phyloP scores from a whole-genome alignment of 2,113 vertebrate genomes.

The Chionodraco myersi region DNA sequence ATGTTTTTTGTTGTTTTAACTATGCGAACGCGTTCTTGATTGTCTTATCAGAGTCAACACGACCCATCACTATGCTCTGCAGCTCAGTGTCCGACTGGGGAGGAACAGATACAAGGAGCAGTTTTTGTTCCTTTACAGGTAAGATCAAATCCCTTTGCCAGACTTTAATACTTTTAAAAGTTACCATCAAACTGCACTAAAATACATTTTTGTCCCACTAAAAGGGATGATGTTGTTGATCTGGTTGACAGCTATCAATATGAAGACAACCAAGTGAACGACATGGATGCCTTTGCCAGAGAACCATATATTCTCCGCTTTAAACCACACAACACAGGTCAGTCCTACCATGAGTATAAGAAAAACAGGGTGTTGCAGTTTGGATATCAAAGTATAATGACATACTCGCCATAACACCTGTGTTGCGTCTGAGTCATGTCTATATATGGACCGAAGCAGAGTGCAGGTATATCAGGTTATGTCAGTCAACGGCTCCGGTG shows the following conservation, averaged over 20 bases:
- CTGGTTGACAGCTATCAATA: constrained; percentile 71
- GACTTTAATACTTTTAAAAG: background rate
- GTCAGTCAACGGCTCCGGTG: background rate
- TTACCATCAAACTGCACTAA: background rate
- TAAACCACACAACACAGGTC: constrained; percentile 65
- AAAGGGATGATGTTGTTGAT: constrained; percentile 66
- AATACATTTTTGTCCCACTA: background rate
- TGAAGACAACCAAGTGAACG: constrained; percentile 71
- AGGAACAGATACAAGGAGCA: constrained; percentile 79
- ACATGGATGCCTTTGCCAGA: constrained; percentile 73
- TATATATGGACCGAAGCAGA: background rate
- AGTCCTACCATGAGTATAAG: background rate
- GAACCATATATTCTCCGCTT: constrained; percentile 77
- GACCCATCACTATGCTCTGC: constrained; percentile 63
- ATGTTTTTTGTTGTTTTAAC: background rate
- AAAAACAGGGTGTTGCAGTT: background rate
- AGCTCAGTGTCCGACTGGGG: constrained; percentile 74
- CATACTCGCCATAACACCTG: background rate
- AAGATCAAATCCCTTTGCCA: background rate
- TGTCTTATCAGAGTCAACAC: constrained; percentile 58
- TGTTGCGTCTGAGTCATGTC: constrained; percentile 21
- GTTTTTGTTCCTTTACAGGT: constrained; percentile 81
- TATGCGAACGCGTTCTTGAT: background rate
- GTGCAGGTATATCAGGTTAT: too few species aligned
- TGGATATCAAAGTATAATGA: background rate